These are phyloP conservation scores for Leptinotarsa lineolata DNA, from an alignment of 1,140 invertebrate genomes.

Conservation along the genomic window DNA sequence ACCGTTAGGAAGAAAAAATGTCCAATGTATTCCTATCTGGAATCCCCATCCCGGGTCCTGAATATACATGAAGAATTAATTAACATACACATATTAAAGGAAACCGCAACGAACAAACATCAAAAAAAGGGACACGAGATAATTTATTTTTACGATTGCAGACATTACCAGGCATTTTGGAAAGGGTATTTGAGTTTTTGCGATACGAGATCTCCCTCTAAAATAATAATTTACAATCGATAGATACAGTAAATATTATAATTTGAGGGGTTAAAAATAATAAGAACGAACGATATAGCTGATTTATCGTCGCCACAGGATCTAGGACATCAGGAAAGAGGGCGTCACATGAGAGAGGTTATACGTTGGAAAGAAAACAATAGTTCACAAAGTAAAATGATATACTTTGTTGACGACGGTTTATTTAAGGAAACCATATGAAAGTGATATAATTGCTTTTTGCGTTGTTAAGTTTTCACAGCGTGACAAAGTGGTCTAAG, in stretches of 20 bases:
- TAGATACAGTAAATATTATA: slow-evolving; percentile 27
- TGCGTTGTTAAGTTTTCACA: too few relatives aligned
- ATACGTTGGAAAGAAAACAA: too few relatives aligned
- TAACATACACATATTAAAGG: slow-evolving; percentile 35
- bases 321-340: background rate
- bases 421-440: too few relatives aligned
- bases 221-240: slow-evolving; percentile 49
- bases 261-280: slow-evolving; percentile 34
- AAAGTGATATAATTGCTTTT: too few relatives aligned
- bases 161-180: slow-evolving; percentile 32
- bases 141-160: slow-evolving; percentile 42
- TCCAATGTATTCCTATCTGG: slow-evolving; percentile 12
- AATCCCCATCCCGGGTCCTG: slow-evolving; percentile 1
- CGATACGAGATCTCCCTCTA: slow-evolving; percentile 32
- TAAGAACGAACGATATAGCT: slow-evolving; percentile 42
- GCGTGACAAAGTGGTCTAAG: too few relatives aligned
- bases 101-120: slow-evolving; percentile 28
- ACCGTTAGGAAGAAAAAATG: slow-evolving; percentile 22
- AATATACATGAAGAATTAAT: slow-evolving; percentile 33
- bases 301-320: slow-evolving; percentile 43
- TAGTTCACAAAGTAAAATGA: too few relatives aligned
- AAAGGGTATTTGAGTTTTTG: slow-evolving; percentile 45
- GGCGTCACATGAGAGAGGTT: background rate
- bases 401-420: too few relatives aligned
- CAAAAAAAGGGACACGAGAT: slow-evolving; percentile 32